These are phyloP conservation scores for Cephalopterus ornatus DNA, from an alignment of 2,113 vertebrate species.

Conservation along the genomic window DNA sequence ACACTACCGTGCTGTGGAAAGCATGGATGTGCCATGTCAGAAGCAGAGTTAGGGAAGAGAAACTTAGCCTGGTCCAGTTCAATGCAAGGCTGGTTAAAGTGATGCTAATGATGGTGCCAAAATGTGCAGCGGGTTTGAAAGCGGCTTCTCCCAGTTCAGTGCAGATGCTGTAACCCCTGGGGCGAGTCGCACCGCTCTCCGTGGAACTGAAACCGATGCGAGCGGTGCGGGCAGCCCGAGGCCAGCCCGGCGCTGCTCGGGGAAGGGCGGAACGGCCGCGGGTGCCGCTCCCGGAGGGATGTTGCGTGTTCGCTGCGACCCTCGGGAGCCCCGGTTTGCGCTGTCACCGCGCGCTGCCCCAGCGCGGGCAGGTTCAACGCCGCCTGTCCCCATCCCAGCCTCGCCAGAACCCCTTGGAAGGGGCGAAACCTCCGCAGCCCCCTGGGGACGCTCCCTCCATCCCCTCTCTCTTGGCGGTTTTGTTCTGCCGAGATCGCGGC, in stretches of 20 bases:
- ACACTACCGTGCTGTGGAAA: not conserved
- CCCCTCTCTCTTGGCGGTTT: not conserved
- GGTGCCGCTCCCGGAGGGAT: not conserved
- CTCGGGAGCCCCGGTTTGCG: not conserved
- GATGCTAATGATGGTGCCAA: not conserved
- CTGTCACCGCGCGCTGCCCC: not conserved
- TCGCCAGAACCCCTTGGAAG: not conserved
- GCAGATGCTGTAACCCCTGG: not conserved
- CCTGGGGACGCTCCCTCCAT: not conserved
- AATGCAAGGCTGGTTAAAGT: not conserved
- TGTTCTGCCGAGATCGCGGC: accelerated
- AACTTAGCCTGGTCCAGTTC: not conserved
- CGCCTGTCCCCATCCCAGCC: not conserved
- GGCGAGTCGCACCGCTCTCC: not conserved
- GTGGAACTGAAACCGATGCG: accelerated
- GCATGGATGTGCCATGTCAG: not conserved
- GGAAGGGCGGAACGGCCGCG: too few relatives aligned
- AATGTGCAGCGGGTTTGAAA: accelerated
- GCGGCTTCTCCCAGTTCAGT: accelerated
- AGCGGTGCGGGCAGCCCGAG: not conserved
- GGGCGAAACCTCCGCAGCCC: not conserved
- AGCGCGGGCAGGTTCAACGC: not conserved
- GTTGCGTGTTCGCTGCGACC: not conserved
- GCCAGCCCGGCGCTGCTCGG: accelerated
- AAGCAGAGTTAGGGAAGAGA: not conserved